Evolutionary conservation across 2,888 invertebrate species (phyloP).

Genomic region (Pyrrhia umbra): DNA sequence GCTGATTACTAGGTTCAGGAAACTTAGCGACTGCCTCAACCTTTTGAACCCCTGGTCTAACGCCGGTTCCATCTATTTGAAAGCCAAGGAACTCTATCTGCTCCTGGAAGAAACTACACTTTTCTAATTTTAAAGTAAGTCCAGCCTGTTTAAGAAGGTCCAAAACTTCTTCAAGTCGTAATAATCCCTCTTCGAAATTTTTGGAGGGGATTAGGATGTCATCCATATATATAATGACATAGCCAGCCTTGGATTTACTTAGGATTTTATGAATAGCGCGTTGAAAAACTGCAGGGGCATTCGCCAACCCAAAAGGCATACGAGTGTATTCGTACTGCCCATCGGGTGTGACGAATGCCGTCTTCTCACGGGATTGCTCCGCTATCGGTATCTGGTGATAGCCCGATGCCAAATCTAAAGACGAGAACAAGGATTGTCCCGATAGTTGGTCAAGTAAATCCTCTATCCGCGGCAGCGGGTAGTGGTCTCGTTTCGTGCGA

Average conservation of each 20-base stretch:
- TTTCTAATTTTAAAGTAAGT: conserved; percentile 1
- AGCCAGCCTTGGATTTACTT: neutral
- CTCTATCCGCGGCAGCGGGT: neutral
- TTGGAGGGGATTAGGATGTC: neutral
- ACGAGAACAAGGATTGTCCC: neutral
- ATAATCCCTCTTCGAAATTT: neutral
- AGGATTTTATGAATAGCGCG: neutral
- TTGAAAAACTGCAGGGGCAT: conserved; percentile 27
- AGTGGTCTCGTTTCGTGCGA: conserved; percentile 3
- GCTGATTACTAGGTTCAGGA: neutral
- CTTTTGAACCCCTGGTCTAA: neutral
- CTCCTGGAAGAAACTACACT: conserved; percentile 2
- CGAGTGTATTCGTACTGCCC: conserved; percentile 52
- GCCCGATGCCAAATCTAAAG: conserved; percentile 1
- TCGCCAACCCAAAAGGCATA: conserved; percentile 60
- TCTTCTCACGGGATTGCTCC: conserved; percentile 44
- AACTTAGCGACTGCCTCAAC: neutral
- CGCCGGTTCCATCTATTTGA: neutral
- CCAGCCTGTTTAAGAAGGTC: neutral
- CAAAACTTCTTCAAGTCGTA: neutral
- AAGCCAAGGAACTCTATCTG: neutral
- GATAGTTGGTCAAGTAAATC: neutral
- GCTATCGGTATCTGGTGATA: conserved; percentile 4
- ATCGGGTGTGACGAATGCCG: conserved; percentile 60
- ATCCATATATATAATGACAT: conserved; percentile 2